Base-by-base conservation (phyloP, 2,888 invertebrate species). In the Erebia epiphron region DNA sequence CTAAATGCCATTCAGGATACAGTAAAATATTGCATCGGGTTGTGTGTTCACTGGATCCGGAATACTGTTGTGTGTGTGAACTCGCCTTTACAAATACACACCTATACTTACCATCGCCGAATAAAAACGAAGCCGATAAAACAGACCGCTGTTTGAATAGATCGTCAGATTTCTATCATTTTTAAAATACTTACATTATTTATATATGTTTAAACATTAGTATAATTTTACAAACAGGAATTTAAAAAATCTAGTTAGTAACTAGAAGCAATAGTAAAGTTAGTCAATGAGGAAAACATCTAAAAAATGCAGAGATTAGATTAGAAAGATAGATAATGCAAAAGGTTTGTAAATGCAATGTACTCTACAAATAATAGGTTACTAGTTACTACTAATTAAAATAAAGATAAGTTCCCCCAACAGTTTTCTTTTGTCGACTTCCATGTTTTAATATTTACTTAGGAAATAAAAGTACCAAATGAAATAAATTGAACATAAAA, bases 261-360 rank as follows among this genome's bases (percentile, higher is more conserved):
- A 56, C 65, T 65, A 72, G 65, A 56, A 71, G 66, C 66, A 21
- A 60, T 54, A 73, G 56, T 68, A 54, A 57, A 57, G 71, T 71
- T 68, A 63, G 60, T 65, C 14, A 66, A 68, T 62, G 56, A 67
- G 43, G 21, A 49, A 70, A 58, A 67, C 21, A 26, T 56, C 68
- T 67, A 52, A 71, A 63, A 21, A 26, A 50, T 13, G 21, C 13
- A 50, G 41, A 64, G 54, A 54, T 35, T 52, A 67, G 58, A 72
- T 71, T 68, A 75, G 70, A 65, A 75, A 76, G 56, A 70, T 70
- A 75, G 64, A 50, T 52, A 52, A 54, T 52, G 52, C n/a, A 8
- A 52, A 3, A 54, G 73, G 71, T 69, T 68, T 72, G 78, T 79
- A 79, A 87, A 87, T 86, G 86, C 87, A 86, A 87, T 87, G 86